These are phyloP conservation scores for Peromyscus melanophrys DNA, from an alignment of 2,797 vertebrate genomes.

Conservation along the genomic window DNA sequence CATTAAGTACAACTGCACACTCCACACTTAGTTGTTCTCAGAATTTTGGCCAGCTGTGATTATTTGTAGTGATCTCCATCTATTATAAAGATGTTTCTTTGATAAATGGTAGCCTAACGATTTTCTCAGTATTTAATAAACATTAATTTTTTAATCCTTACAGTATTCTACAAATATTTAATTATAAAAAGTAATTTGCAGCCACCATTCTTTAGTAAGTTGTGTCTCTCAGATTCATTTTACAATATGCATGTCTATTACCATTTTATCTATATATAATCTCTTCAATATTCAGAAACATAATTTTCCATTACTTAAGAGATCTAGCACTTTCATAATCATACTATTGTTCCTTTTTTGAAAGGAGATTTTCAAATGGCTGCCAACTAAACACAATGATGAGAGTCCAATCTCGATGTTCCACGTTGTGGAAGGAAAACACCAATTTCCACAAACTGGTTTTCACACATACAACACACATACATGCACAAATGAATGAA, in stretches of 20 bases:
- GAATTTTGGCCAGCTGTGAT: background rate
- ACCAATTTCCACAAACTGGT: background rate
- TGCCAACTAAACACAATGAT: background rate
- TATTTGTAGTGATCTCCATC: background rate
- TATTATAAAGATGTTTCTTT: background rate
- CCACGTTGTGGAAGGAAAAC: background rate
- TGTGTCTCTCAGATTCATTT: background rate
- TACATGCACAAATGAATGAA: too few species aligned
- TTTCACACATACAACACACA: background rate
- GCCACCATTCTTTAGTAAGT: background rate
- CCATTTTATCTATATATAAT: background rate
- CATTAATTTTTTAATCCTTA: conserved; percentile 27
- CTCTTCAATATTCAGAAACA: background rate
- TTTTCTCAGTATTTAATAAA: conserved; percentile 64
- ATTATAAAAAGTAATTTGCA: conserved; percentile 70
- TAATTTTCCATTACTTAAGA: background rate
- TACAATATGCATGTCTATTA: background rate
- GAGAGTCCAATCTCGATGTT: background rate
- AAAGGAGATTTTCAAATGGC: too few species aligned
- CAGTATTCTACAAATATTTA: conserved; percentile 81
- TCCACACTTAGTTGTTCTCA: too few species aligned
- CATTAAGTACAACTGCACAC: background rate
- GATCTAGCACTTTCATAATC: too few species aligned
- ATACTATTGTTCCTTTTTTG: too few species aligned
- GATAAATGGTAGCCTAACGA: conserved; percentile 42